phyloP scores from a whole-genome alignment of 2,113 vertebrate genomes.

The Peromyscus leucopus region DNA sequence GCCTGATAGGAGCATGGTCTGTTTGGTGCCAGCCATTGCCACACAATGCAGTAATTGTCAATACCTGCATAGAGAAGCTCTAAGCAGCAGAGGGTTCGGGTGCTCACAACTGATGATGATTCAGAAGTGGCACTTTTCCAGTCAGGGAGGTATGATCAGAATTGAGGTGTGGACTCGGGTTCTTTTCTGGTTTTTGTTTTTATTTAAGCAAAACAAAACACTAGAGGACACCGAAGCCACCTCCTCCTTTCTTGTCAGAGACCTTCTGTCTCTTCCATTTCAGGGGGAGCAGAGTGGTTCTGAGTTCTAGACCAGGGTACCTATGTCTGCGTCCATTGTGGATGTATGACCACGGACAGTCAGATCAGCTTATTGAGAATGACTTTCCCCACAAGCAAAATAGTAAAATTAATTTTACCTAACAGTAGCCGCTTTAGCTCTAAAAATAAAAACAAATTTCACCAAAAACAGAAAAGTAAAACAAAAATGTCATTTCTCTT shows the following conservation, averaged over 20 bases:
- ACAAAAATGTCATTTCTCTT: background rate
- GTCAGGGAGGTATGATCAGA: conserved; percentile 43
- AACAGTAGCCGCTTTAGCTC: background rate
- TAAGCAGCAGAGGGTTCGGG: background rate
- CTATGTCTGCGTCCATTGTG: background rate
- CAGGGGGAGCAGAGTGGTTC: background rate
- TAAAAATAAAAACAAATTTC: conserved; percentile 21
- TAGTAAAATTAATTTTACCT: background rate
- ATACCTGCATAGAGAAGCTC: conserved; percentile 21
- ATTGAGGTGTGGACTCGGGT: conserved; percentile 38
- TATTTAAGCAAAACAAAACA: background rate
- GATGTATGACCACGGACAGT: background rate
- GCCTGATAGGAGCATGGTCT: conserved; percentile 71
- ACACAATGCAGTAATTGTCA: conserved; percentile 46
- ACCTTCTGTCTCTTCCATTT: background rate
- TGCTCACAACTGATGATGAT: background rate
- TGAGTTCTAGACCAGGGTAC: background rate
- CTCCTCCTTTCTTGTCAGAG: background rate
- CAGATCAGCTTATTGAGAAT: background rate
- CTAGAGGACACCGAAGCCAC: background rate
- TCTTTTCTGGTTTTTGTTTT: background rate
- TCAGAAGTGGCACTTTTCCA: conserved; percentile 61
- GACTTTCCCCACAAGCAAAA: conserved; percentile 28
- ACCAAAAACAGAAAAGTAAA: background rate
- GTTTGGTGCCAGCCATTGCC: conserved; percentile 44